Percentiles rank a stretch among this genome's conserved stretches.
Evolutionary conservation across 2,113 vertebrate genomes (phyloP).

Genomic region (Hypanus sabinus): DNA sequence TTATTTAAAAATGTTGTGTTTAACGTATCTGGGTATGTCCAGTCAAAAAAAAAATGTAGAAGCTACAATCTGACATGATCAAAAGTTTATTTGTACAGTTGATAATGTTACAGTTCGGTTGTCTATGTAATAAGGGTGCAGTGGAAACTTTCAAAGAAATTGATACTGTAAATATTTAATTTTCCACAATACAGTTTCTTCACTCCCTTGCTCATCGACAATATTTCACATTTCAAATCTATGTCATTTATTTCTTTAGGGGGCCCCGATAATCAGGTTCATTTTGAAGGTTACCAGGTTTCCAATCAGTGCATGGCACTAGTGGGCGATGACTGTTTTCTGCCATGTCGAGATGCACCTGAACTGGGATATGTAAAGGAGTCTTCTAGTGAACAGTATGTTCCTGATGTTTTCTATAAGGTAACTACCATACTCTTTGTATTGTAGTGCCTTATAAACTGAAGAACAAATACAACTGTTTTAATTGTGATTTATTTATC

Average conservation of each 20-base stretch:
- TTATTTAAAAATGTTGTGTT: not conserved
- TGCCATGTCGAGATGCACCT: conserved; percentile 83
- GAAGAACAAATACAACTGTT: not conserved
- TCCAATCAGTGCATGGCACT: conserved; percentile 98
- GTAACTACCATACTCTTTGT: conserved; percentile 49
- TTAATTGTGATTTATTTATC: not conserved
- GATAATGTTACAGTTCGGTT: not conserved
- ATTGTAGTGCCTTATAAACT: not conserved
- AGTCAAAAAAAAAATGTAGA: not conserved
- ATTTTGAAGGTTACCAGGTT: conserved; percentile 97
- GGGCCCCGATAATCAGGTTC: conserved; percentile 96
- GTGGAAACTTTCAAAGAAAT: not conserved
- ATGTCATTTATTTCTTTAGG: conserved; percentile 57
- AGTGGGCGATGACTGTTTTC: conserved; percentile 86
- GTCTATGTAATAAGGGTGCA: no score
- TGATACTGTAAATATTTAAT: not conserved
- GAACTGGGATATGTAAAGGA: conserved; percentile 94
- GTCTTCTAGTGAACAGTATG: conserved; percentile 94
- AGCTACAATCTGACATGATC: not conserved
- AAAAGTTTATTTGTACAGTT: not conserved
- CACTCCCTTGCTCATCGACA: not conserved
- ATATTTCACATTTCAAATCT: not conserved
- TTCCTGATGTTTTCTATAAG: conserved; percentile 96
- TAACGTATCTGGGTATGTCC: not conserved
- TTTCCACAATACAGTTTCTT: not conserved